These are phyloP conservation scores for Propithecus coquereli DNA, from an alignment of 2,113 vertebrate genomes.

Conservation along the genomic window DNA sequence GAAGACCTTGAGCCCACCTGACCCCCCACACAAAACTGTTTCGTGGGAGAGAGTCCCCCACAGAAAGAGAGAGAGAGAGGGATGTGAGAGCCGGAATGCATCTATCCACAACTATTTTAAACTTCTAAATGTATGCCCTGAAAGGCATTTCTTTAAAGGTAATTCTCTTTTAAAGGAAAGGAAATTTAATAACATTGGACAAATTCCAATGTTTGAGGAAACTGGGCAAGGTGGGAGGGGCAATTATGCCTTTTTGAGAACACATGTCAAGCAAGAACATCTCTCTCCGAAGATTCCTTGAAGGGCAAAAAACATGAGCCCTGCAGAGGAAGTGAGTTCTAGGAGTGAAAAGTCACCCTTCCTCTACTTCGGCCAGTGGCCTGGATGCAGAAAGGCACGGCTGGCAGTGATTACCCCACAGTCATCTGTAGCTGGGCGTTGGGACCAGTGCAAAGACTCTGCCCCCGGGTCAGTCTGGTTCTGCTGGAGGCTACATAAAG, in stretches of 20 bases:
- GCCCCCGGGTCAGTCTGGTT: background rate
- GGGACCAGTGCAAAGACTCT: background rate
- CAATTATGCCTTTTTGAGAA: background rate
- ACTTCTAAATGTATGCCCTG: background rate
- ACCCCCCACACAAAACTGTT: background rate
- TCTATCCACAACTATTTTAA: background rate
- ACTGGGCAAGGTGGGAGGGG: background rate
- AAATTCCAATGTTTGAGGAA: constrained; percentile 8
- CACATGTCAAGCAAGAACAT: background rate
- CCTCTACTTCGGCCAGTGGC: background rate
- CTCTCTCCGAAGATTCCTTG: background rate
- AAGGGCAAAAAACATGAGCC: background rate
- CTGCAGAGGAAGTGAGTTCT: background rate
- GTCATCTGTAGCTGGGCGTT: background rate
- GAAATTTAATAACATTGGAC: background rate
- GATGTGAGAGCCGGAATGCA: background rate
- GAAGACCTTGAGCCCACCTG: background rate
- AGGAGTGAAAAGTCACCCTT: background rate
- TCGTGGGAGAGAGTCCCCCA: background rate
- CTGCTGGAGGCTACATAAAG: background rate
- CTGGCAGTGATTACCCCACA: background rate
- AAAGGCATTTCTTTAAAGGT: constrained; percentile 21
- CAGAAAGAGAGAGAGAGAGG: background rate
- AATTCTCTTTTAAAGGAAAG: background rate
- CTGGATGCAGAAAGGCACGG: background rate